Conservation (phyloP, 2,888 invertebrate species). For the Morinoia aosen region DNA sequence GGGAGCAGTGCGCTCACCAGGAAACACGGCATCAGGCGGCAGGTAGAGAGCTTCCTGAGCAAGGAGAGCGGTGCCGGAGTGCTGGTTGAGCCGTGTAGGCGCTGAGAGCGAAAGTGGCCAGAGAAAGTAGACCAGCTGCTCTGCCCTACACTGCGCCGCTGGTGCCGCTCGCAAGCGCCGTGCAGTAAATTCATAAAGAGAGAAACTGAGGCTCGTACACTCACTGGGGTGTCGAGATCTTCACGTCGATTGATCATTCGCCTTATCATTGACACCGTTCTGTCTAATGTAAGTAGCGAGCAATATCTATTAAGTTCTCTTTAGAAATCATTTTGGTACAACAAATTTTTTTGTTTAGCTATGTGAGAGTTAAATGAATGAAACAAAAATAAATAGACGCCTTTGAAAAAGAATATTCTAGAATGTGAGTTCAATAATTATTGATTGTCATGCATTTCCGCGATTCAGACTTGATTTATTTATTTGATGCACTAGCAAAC, state of each 20-base stretch:
- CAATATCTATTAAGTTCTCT: no score
- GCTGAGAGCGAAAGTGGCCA: neutral
- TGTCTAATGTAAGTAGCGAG: neutral
- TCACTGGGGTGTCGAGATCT: neutral
- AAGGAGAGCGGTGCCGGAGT: neutral
- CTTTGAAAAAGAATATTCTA: no score
- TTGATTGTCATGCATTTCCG: no score
- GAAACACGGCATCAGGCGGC: neutral
- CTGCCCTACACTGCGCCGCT: neutral
- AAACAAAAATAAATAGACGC: no score
- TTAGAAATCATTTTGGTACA: no score
- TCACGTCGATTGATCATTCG: neutral
- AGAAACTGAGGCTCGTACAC: neutral
- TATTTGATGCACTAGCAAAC: no score
- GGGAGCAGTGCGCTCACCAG: neutral
- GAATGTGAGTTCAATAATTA: no score
- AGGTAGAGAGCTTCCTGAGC: neutral
- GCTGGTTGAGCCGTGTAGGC: neutral
- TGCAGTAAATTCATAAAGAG: neutral
- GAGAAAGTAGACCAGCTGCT: conserved; percentile 9
- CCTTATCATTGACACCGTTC: neutral
- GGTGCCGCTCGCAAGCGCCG: no score
- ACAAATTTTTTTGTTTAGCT: no score
- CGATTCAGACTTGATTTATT: no score
- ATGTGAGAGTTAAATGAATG: no score